A percentile compares a stretch with the other conserved stretches of the same genome.
Evolutionary conservation across 2,888 invertebrate species (phyloP).

Genomic region (Amphimallon solstitiale): DNA sequence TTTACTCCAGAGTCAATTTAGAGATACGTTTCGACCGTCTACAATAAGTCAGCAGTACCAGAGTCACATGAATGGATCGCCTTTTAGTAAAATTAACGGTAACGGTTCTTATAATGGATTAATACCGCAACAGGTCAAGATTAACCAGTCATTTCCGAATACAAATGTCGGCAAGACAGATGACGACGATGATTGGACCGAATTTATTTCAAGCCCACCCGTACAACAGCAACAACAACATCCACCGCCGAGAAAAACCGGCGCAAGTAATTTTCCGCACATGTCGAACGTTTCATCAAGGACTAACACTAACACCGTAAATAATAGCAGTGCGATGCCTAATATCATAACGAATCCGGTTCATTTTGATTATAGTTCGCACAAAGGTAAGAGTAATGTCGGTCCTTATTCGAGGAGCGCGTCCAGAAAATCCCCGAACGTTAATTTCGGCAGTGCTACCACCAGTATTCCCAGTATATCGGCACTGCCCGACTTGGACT

Average conservation of each 20-base stretch:
- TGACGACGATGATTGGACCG: conserved; percentile 68
- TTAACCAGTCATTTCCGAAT: conserved; percentile 21
- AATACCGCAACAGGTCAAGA: conserved; percentile 25
- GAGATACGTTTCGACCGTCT: conserved; percentile 52
- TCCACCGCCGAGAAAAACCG: conserved; percentile 1
- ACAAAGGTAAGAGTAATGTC: conserved; percentile 1
- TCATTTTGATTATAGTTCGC: conserved; percentile 48
- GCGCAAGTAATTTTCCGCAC: conserved; percentile 30
- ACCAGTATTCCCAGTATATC: conserved; percentile 61
- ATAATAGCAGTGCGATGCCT: conserved; percentile 43
- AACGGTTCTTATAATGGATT: conserved; percentile 16
- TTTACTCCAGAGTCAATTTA: conserved; percentile 39
- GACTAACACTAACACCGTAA: conserved; percentile 43
- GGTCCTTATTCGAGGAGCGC: conserved; percentile 35
- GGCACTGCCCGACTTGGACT: conserved; percentile 67
- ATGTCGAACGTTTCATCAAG: conserved; percentile 33
- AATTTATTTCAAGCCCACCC: conserved; percentile 67
- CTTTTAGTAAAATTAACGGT: conserved; percentile 2
- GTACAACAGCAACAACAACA: too few species aligned
- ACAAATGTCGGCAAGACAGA: conserved; percentile 25
- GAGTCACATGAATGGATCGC: conserved; percentile 34
- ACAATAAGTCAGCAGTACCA: conserved; percentile 57
- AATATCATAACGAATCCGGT: conserved; percentile 59
- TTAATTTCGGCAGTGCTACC: conserved; percentile 45
- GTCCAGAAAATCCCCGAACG: conserved; percentile 36